Percentiles rank a stretch among this genome's conserved stretches.
Evolutionary conservation across 2,888 invertebrate species (phyloP).

Genomic region (Thysanoteuthis rhombus): DNA sequence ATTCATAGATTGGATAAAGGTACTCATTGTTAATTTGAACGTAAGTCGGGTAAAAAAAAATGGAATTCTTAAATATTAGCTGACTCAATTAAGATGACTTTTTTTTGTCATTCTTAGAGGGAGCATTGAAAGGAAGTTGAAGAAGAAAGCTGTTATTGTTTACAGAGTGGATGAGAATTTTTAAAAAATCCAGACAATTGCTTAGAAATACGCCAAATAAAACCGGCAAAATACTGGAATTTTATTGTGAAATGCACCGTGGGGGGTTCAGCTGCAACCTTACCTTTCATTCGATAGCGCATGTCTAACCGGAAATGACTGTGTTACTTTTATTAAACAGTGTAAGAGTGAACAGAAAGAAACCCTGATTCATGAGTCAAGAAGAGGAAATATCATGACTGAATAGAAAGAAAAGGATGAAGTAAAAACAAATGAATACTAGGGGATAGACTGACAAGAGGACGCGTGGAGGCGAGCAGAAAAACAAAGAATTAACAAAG

Average conservation of each 20-base stretch:
- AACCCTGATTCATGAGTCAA: background rate
- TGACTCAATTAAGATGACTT: background rate
- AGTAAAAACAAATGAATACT: background rate
- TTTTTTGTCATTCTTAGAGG: background rate
- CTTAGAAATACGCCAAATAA: background rate
- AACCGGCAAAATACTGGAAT: background rate
- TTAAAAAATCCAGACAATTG: background rate
- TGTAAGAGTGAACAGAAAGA: background rate
- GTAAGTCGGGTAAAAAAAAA: background rate
- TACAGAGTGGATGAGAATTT: background rate
- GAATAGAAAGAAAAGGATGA: background rate
- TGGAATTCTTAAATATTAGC: background rate
- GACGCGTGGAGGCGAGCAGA: background rate
- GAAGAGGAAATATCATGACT: background rate
- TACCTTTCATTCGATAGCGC: background rate
- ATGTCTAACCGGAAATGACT: slow-evolving; percentile 12
- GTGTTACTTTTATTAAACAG: background rate
- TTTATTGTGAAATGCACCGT: background rate
- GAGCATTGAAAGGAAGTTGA: background rate
- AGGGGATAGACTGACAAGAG: background rate
- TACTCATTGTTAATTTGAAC: background rate
- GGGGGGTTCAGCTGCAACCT: background rate
- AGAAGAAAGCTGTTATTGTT: background rate
- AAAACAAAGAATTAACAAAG: background rate
- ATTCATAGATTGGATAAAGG: background rate